Base-by-base conservation (phyloP, 2,888 invertebrate genomes). In the Hyposoter didymator region DNA sequence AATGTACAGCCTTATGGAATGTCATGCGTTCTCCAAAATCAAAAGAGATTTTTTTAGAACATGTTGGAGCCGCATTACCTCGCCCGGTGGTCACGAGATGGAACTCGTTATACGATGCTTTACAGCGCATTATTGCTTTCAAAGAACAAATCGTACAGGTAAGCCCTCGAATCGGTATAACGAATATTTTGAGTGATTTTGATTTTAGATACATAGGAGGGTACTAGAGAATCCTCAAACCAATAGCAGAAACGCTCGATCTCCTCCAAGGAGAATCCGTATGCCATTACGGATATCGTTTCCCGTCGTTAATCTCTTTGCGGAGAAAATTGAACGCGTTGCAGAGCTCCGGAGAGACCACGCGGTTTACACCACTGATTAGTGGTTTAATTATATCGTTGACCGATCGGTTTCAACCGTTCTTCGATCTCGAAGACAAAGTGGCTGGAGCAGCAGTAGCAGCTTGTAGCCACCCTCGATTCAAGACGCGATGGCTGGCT, bases 291-390 rank as follows among this genome's bases (percentile, higher is more conserved):
- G 84, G 84, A 19, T 81, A 80, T 35, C 75, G 80, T 39, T 39
- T 84, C 22, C 80, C 70, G 28, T 80, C 84, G 19, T 74, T 84
- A 59, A 69, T 84, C 35, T 79, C 80, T n/a, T 45, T 75, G n/a
- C 67, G 45, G 28, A 74, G 74, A 49, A 84, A 84, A 62, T 69
- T 84, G 12, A 69, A 62, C 39, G 75, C 73, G 75, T 8, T 84
- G 49, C 55, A 59, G 22, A 45, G 49, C 64, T 14, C n/a, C 62
- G 75, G 64, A 7, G 17, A 32, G 19, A 64, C 17, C 35, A 47
- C 62, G 32, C 64, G 75, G 49, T 64, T 64, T 64, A 47, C 59
- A 32, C 75, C 66, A 39, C 47, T 76, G 19, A 35, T 76, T 17
- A 49, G 32, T 10, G 64, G 64, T 66, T 0, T 66, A 14, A 39